Evolutionary conservation across 1,140 invertebrate genomes (phyloP), one percentile per base, ranked within the genome.

Genomic region (Drosophila navojoa): DNA sequence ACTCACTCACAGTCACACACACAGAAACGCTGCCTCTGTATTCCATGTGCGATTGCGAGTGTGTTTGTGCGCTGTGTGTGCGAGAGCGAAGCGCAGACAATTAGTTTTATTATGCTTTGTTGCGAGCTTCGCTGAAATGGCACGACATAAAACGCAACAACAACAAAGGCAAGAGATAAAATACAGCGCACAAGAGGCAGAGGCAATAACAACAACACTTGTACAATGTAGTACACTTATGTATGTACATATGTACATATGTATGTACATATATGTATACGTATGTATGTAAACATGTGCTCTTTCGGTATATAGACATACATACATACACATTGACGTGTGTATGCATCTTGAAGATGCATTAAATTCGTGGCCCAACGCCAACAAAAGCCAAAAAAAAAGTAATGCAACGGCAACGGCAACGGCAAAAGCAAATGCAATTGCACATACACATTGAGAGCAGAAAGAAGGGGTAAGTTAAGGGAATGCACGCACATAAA

Each of bases 21-120:
- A 9, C n/a, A 45, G 35, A 0, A 10, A 10, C 35, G 10, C 35
- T 38, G 35, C 11, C 49, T 50, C 13, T 50, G 22, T 50, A 13
- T 27, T 27, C 49, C 71, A 66, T 67, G 53, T 69, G 58, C 58
- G 40, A n/a, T n/a, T 53, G 27, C 27, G 50, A 66, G 62, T 42
- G 45, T 62, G 61, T 64, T 52, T 64, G 60, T 59, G 72, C 55
- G 68, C 55, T 77, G 64, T 89, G 64, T 89, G 84, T 84, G 79
- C 76, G 70, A 80, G 85, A 89, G 85, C 80, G 84, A 90, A 89
- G 84, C 84, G 77, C 85, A 89, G 84, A 89, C 84, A 89, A 89
- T 89, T 89, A 89, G 84, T 89, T 89, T 89, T 89, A 89, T 89
- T 89, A 89, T 89, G 80, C 84, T 89, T 89, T 89, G 84, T 89